Conservation (phyloP, 2,797 vertebrate genomes). For the Benthosema pterotum region DNA sequence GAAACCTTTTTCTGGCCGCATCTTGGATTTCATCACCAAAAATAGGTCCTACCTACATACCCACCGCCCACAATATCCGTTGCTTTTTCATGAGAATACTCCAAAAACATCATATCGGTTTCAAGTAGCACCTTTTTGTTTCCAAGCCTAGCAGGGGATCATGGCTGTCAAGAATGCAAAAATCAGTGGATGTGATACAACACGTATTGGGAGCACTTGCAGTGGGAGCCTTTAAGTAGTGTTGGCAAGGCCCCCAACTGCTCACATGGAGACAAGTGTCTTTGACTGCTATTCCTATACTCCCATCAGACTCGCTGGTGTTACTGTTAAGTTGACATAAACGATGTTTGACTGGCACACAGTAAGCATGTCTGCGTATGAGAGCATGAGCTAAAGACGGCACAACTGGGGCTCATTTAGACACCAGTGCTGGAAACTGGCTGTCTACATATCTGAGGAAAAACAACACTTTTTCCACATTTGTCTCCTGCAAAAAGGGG, state of each 20-base stretch:
- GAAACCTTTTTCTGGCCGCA: no score
- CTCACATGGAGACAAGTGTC: slow-evolving; percentile 25
- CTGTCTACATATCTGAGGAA: slow-evolving; percentile 40
- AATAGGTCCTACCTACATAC: slow-evolving; percentile 3
- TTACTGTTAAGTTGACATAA: slow-evolving; percentile 66
- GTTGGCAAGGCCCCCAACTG: slow-evolving; percentile 38
- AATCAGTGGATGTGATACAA: slow-evolving; percentile 42
- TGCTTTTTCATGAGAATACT: slow-evolving; percentile 9
- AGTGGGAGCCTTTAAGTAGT: slow-evolving; percentile 37
- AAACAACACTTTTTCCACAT: slow-evolving; percentile 24
- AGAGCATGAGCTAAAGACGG: slow-evolving; percentile 54
- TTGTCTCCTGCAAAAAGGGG: not conserved
- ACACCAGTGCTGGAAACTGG: slow-evolving; percentile 49
- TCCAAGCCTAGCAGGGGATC: not conserved
- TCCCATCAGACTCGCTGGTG: slow-evolving; percentile 65
- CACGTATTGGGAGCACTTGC: slow-evolving; percentile 39
- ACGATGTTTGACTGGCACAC: slow-evolving; percentile 69
- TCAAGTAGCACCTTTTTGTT: slow-evolving; percentile 10
- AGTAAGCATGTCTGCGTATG: slow-evolving; percentile 54
- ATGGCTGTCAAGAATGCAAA: slow-evolving; percentile 25
- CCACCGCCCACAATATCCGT: slow-evolving; percentile 11
- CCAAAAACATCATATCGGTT: slow-evolving; percentile 2
- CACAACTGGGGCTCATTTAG: slow-evolving; percentile 66
- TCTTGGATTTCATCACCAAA: not conserved
- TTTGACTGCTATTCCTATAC: slow-evolving; percentile 65